Evolutionary conservation across 2,113 vertebrate species (phyloP).

Genomic region (human): DNA sequence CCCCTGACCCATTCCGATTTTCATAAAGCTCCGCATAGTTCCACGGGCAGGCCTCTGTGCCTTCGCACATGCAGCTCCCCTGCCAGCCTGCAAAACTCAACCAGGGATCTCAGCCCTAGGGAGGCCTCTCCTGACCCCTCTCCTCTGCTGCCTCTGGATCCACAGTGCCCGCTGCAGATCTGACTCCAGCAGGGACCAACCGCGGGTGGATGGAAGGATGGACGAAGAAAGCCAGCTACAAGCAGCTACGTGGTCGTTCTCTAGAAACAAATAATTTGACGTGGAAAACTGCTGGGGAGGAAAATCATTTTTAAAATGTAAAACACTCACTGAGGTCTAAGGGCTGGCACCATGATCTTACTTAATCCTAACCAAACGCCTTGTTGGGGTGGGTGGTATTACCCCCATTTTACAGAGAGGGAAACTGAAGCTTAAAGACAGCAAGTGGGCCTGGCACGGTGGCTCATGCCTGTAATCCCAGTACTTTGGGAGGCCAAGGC

Average conservation of each 20-base stretch:
- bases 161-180: accelerated
- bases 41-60: neutral
- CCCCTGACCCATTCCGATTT: neutral
- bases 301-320: neutral
- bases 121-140: neutral
- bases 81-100: neutral
- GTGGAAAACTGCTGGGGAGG: neutral
- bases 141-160: neutral
- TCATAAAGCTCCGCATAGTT: neutral
- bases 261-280: neutral
- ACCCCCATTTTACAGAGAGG: neutral
- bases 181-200: neutral
- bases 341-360: neutral
- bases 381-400: neutral
- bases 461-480: no score
- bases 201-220: neutral
- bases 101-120: neutral
- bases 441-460: neutral
- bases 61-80: neutral
- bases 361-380: neutral
- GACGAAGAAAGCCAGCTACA: neutral
- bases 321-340: neutral
- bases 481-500: no score
- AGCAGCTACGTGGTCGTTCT: neutral
- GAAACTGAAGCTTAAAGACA: neutral